These are phyloP conservation scores for Asobara japonica DNA, from an alignment of 1,140 invertebrate genomes.

Conservation along the genomic window DNA sequence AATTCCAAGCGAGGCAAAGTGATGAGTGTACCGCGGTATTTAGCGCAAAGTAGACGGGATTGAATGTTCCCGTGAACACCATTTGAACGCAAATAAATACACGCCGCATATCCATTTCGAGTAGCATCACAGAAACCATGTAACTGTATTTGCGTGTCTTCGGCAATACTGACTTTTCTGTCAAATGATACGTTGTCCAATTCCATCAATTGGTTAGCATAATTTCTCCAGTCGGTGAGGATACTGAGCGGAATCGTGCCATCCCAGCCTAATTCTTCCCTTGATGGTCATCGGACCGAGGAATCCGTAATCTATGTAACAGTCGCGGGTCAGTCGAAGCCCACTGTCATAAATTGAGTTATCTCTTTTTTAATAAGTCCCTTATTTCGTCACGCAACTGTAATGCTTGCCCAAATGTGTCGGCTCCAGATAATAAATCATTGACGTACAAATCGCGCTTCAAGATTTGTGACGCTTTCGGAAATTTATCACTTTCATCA, in stretches of 20 bases:
- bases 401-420: slow-evolving; percentile 9
- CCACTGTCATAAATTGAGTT: not conserved
- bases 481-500: too few relatives aligned
- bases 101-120: slow-evolving; percentile 39
- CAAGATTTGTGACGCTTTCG: too few relatives aligned
- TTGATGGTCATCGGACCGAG: slow-evolving; percentile 48
- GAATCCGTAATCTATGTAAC: slow-evolving; percentile 38
- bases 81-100: slow-evolving; percentile 26
- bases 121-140: slow-evolving; percentile 47
- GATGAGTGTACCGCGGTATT: slow-evolving; percentile 45
- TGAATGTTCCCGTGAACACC: not conserved
- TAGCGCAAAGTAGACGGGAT: slow-evolving; percentile 30
- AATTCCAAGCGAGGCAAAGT: slow-evolving; percentile 46
- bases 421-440: slow-evolving; percentile 45
- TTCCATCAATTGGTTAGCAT: slow-evolving; percentile 22
- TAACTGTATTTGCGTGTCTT: slow-evolving; percentile 23
- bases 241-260: slow-evolving; percentile 33
- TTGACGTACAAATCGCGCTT: slow-evolving; percentile 54
- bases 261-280: slow-evolving; percentile 56
- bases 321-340: not conserved
- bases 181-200: slow-evolving; percentile 32
- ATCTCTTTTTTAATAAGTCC: not conserved
- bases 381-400: not conserved
- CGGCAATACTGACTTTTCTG: not conserved
- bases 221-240: slow-evolving; percentile 37